Base-by-base conservation (phyloP, 2,113 vertebrate genomes). In the Gavialis gangeticus region DNA sequence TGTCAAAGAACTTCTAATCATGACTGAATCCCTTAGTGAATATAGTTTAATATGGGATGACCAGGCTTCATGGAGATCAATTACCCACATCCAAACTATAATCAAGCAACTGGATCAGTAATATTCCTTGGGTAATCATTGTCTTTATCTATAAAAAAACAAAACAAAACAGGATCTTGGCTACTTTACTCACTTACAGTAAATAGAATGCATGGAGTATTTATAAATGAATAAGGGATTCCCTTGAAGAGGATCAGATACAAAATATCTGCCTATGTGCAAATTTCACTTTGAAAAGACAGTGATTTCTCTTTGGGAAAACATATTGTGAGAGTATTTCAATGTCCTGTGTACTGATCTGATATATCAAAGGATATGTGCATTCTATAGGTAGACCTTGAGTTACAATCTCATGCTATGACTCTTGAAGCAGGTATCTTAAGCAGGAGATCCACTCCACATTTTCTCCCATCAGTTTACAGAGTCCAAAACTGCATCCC, bases 311-410 rank as follows among this genome's bases (percentile, higher is more conserved):
- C 86, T 90, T 46, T 87, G 46, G 64, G 75, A 75, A 85, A 59
- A 24, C 7, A 9, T 6, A 60, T 80, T 56, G 21, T 4, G 46
- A 10, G 66, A 73, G 22, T 11, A 56, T 58, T 71, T 37, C 71
- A 34, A 2, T 0, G 5, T 11, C 2, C 66, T 19, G 9, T 7
- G 27, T 28, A 66, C 30, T 0, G 2, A 30, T 3, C 12, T 71
- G 21, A 30, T 30, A 30, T 27, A 67, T 64, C 77, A 46, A 22
- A 1, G 30, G 34, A 6, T 37, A 21, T 46, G 58, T 37, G 15
- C n/a, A 75, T 16, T 34, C 17, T 6, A 34, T 73, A 63, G 62
- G 81, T 58, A 82, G 75, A n/a, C 30, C 59, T 28, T 3, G 56
- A 55, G 25, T 64, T 27, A 16, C 10, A 7, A 24, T 56, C 13